Conservation (phyloP, 92 coral and sea anemone genomes). For the Hydrozoanthus gracilis region DNA sequence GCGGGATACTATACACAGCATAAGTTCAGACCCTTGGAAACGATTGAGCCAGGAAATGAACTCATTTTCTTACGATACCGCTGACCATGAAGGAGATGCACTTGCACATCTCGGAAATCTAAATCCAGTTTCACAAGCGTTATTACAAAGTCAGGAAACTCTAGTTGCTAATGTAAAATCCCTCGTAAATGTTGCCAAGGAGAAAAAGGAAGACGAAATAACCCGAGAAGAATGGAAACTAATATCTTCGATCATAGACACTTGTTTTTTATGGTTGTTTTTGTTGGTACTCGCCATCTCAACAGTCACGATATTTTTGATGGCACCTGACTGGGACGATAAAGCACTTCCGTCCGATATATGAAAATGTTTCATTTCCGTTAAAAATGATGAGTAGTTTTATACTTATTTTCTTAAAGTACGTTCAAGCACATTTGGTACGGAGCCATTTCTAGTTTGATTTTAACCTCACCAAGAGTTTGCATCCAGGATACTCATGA, state of each 20-base stretch:
- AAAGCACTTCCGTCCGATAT: neutral
- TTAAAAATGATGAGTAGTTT: neutral
- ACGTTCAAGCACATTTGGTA: no score
- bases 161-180: conserved; percentile 77
- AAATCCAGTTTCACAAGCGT: conserved; percentile 24
- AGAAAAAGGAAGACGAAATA: conserved; percentile 81
- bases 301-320: conserved; percentile 74
- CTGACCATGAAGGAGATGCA: conserved; percentile 13
- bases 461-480: no score
- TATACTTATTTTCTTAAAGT: neutral
- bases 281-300: conserved; percentile 72
- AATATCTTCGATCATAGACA: conserved; percentile 89
- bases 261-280: conserved; percentile 86
- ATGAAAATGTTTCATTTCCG: neutral
- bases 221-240: conserved; percentile 95
- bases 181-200: conserved; percentile 75
- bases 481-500: no score
- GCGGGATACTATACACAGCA: conserved; percentile 1
- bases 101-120: neutral
- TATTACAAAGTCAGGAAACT: conserved; percentile 75
- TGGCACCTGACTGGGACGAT: conserved; percentile 69
- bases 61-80: conserved; percentile 17
- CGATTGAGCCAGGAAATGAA: conserved; percentile 43
- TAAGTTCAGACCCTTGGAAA: conserved; percentile 33
- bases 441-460: no score